Evolutionary conservation across 2,113 vertebrate species (phyloP), one percentile per base, ranked within the genome.

Genomic region (Eubucco bourcierii): DNA sequence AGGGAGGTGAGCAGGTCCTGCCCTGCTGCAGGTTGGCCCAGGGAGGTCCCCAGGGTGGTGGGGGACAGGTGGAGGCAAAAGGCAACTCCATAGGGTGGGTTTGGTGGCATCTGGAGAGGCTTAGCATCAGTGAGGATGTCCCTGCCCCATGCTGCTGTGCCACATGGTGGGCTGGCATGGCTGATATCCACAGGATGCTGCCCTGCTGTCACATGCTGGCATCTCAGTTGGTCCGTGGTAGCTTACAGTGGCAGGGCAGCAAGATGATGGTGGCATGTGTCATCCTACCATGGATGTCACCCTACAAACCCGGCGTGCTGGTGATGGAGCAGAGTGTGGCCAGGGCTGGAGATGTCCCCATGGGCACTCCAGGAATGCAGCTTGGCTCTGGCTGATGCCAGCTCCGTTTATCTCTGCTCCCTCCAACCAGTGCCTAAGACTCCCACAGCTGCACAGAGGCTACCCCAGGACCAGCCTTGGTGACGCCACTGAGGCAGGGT

Each of bases 11-110:
- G 90, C 0, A 3, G 75, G 90, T 61, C 82, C 58, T 1, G 17
- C 37, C 9, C 55, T 75, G 18, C 46, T 4, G 21, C 1, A 1
- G 66, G 41, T 81, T 0, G 1, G 28, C 70, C 0, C 1, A 12
- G 39, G 63, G 34, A 89, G 60, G 72, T 84, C 50, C 47, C 34
- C 13, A 19, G 13, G 39, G 20, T 2, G 1, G 9, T 0, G 1
- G 52, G 76, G 76, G 19, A 28, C 17, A 44, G 18, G 4, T 23
- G 52, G 44, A 67, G 52, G 41, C 66, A n/a, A 24, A 16, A 3
- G 2, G 55, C 65, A 74, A 72, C 75, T 88, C 80, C 14, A 4
- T 47, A 25, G 4, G 2, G 68, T 1, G 8, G 60, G 68, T 85
- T 83, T 80, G 84, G 71, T 89, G 87, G 25, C 81, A 79, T 65